These are phyloP conservation scores for Onychomys torridus DNA, from an alignment of 2,797 vertebrate species.

Conservation along the genomic window DNA sequence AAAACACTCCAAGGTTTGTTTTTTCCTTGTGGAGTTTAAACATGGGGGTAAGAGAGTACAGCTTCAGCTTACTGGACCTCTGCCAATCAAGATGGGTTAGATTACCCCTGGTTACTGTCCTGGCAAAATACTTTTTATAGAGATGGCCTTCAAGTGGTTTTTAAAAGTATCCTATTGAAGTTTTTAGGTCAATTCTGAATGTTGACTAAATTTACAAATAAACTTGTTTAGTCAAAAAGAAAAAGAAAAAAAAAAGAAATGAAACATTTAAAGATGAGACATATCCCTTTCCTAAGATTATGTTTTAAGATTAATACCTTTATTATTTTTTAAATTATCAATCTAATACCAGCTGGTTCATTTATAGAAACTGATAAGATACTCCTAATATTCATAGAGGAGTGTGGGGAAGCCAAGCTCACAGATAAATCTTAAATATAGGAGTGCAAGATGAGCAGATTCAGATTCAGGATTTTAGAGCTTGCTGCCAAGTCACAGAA, in stretches of 20 bases:
- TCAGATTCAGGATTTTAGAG: background rate
- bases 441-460: background rate
- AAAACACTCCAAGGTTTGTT: background rate
- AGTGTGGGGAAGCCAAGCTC: background rate
- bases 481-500: background rate
- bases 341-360: background rate
- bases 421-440: background rate
- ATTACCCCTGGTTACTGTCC: conserved; percentile 50
- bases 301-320: background rate
- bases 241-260: no score
- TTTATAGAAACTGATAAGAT: background rate
- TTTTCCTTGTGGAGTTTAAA: conserved; percentile 70
- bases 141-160: conserved; percentile 76
- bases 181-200: conserved; percentile 81
- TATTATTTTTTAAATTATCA: background rate
- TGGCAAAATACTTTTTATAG: conserved; percentile 62
- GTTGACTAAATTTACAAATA: conserved; percentile 82
- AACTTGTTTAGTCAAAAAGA: conserved; percentile 82
- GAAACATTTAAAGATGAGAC: background rate
- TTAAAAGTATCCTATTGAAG: conserved; percentile 68
- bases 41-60: conserved; percentile 18
- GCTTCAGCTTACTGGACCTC: conserved; percentile 49
- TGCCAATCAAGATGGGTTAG: conserved; percentile 45
- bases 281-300: background rate
- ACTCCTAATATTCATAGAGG: conserved; percentile 6